Conservation (phyloP, 2,113 vertebrate genomes). For the Psophia crepitans region DNA sequence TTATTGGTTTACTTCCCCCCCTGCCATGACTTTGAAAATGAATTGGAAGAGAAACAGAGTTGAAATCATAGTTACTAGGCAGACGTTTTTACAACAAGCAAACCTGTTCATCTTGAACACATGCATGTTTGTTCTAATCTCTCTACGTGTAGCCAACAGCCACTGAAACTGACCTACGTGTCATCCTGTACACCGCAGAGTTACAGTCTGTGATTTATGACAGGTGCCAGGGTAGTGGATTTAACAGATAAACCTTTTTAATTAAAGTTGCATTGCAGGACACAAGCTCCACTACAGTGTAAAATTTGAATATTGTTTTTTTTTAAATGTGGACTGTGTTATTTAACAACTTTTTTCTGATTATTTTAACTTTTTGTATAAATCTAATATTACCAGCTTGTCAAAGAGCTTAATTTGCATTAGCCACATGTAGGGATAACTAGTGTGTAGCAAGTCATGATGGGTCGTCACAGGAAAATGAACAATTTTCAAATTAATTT, state of each 20-base stretch:
- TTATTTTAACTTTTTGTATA: neutral
- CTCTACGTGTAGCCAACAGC: neutral
- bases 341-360: neutral
- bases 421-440: neutral
- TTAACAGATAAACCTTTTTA: neutral
- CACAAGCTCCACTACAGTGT: neutral
- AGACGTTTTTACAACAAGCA: neutral
- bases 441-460: neutral
- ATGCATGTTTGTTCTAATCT: neutral
- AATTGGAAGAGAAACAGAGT: neutral
- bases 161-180: neutral
- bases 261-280: neutral
- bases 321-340: neutral
- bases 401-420: neutral
- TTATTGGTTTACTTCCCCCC: neutral
- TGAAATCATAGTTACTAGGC: neutral
- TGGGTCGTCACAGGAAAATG: neutral
- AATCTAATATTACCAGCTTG: neutral
- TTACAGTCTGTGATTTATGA: neutral
- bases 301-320: neutral
- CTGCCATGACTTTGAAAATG: neutral
- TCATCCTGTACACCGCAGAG: neutral
- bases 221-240: neutral
- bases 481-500: neutral
- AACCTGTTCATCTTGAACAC: neutral